Conservation (phyloP, 2,113 vertebrate species). For the Rynchops niger region DNA sequence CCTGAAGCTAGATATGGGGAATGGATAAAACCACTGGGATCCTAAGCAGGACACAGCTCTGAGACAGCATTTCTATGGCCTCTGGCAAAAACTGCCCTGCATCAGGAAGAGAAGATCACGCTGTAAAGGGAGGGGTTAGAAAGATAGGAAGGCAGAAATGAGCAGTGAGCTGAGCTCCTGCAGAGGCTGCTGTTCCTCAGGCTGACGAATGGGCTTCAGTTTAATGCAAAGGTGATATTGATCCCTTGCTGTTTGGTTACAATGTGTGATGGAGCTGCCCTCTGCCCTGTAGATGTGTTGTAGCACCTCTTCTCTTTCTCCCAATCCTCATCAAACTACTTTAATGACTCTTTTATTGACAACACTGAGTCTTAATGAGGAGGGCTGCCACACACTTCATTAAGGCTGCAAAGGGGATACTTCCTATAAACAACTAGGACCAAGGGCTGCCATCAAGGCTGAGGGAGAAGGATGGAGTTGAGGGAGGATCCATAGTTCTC, state of each 20-base stretch:
- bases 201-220: conserved; percentile 61
- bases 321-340: conserved; percentile 71
- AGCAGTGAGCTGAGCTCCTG: conserved; percentile 27
- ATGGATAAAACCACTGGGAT: not conserved
- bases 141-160: not conserved
- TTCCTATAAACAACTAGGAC: not conserved
- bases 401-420: conserved; percentile 59
- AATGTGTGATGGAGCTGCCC: conserved; percentile 54
- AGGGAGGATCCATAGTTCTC: not conserved
- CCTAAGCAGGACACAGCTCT: not conserved
- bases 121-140: not conserved
- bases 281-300: conserved; percentile 65
- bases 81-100: not conserved
- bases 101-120: not conserved
- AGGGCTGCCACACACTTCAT: conserved; percentile 74
- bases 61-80: not conserved
- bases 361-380: conserved; percentile 73
- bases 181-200: conserved; percentile 29
- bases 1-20: not conserved
- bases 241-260: conserved; percentile 62
- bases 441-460: not conserved
- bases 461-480: not conserved
- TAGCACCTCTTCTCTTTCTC: conserved; percentile 45
- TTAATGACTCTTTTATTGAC: conserved; percentile 82
- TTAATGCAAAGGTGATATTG: conserved; percentile 69